A percentile compares a stretch with the other conserved stretches of the same genome.
Conservation (phyloP, 2,888 invertebrate genomes). For the Ochlodes sylvanus region DNA sequence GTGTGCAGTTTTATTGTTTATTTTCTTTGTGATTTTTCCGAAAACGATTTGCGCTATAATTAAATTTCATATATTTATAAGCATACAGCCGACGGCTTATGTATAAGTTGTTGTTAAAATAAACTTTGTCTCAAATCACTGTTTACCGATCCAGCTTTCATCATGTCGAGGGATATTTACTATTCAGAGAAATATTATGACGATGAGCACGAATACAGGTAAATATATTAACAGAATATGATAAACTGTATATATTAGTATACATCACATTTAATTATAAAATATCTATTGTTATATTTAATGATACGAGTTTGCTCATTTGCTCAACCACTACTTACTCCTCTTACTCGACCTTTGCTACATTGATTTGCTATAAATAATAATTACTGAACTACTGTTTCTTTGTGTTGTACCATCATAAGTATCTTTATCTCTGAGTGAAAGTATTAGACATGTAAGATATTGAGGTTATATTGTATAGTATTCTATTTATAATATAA, state of each 20-base stretch:
- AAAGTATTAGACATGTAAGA: too few species aligned
- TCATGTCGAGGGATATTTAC: slow-evolving; percentile 91
- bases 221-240: slow-evolving; percentile 43
- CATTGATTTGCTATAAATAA: too few species aligned
- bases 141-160: slow-evolving; percentile 7
- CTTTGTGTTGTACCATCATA: too few species aligned
- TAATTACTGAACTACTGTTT: too few species aligned
- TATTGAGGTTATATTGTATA: slow-evolving; percentile 8
- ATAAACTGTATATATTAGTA: too few species aligned
- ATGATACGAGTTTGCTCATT: too few species aligned
- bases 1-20: background rate
- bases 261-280: too few species aligned
- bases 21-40: slow-evolving; percentile 23
- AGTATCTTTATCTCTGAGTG: too few species aligned
- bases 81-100: background rate
- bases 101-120: slow-evolving; percentile 15
- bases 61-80: slow-evolving; percentile 4
- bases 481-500: slow-evolving; percentile 17
- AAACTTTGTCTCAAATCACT: background rate
- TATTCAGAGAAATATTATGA: slow-evolving; percentile 98
- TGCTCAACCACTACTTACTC: too few species aligned
- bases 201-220: slow-evolving; percentile 97
- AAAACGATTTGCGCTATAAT: slow-evolving; percentile 9
- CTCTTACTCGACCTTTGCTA: too few species aligned
- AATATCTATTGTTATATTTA: too few species aligned